Evolutionary conservation across 2,797 vertebrate species (phyloP), one percentile per base, ranked within the genome.

Genomic region (Danio choprae): DNA sequence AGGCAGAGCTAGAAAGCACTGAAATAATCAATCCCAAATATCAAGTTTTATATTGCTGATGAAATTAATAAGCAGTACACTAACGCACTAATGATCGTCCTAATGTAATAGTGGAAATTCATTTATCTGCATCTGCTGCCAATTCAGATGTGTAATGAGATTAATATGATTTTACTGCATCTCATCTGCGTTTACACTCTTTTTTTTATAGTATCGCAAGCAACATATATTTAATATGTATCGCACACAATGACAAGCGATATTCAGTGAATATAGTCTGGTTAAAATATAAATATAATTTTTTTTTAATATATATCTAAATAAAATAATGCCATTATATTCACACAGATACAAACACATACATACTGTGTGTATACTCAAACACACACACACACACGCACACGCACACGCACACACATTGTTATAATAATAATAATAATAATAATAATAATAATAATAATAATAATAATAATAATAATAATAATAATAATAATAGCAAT

Each of bases 1-100:
- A 73, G 41, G 44, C 70, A 7, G 18, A 44, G 40, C 38, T 11
- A 70, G 18, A 51, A 71, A 56, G 38, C 68, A 43, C 4, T 41
- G 51, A 41, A 59, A 59, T 73, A 58, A 73, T 73, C 70, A 59
- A 73, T 73, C 41, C 20, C 22, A 73, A 73, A 59, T 59, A 59
- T 59, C 53, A 73, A 56, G 13, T 58, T 73, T 38, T 29, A 36
- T 43, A 36, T 18, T 11, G 40, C 41, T 59, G 55, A 73, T 73
- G 20, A 73, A 22, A 44, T n/a, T 59, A 46, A 59, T 59, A 59
- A 73, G 55, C 40, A 58, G 16, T 44, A 73, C 9, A 59, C 20
- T 36, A 46, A 4, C 56, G 70, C 55, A 44, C 55, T 73, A 59
- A 73, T 73, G 53, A 43, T 43, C 40, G 29, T 58, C 53, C 70